Base-by-base conservation (phyloP, 2,797 vertebrate species). In the Lepilemur septentrionalis region DNA sequence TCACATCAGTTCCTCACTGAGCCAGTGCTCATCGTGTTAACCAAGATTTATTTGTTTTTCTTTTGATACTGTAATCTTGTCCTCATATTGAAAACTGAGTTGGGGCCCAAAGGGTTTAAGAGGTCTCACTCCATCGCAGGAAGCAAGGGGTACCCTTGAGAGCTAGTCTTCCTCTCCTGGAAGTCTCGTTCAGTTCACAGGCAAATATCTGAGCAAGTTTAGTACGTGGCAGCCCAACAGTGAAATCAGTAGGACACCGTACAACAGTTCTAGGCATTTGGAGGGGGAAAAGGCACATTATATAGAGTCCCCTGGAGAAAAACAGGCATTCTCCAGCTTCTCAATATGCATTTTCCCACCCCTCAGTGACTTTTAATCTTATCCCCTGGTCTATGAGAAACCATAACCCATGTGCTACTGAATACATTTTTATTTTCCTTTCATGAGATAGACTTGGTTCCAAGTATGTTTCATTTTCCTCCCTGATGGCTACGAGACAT, bases 231-330 rank as follows among this genome's bases (percentile, higher is more conserved):
- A 46, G 75, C 25, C 61, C 82, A 70, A 25, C 83, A 79, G 30
- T 38, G 50, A 92, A 90, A 92, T 89, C 86, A 65, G 55, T 59
- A 78, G 91, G 84, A 94, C 85, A 93, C 86, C 93, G 91, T 89
- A 75, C 59, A 28, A 14, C 4, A 55, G 69, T 72, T 94, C 69
- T 80, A 81, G 95, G 94, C 79, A 84, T 84, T 20, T 4, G 22
- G n/a, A 50, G 73, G 41, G 3, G 10, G 4, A 0, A 28, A 93
- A 95, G 94, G 83, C 97, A 96, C 91, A 63, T 80, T 41, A 81
- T n/a, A 12, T 61, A 48, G 32, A 92, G 83, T 41, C n/a, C 81
- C 79, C 84, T 43, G 61, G 89, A 91, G 80, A 89, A 80, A 80
- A 93, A 35, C 92, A 65, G 48, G 35, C 92, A 4, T 23, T 63